Conservation (phyloP, 2,888 invertebrate genomes). For the Pollenia labialis region DNA sequence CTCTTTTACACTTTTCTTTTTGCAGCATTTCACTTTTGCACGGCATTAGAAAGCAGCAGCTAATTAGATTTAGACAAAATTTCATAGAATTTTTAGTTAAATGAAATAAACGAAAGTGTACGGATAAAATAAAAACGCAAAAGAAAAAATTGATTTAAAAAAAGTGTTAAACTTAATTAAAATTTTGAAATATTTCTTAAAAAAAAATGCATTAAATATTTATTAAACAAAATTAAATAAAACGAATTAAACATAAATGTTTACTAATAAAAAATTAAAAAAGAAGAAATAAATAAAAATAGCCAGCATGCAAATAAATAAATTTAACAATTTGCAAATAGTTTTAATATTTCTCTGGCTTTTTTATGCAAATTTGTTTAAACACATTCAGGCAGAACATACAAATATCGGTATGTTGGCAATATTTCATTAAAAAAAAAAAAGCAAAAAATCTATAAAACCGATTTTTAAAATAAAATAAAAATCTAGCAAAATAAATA, state of each 20-base stretch:
- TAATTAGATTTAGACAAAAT: constrained; percentile 31
- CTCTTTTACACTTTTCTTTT: constrained; percentile 21
- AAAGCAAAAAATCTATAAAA: constrained; percentile 4
- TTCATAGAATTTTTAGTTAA: constrained; percentile 41
- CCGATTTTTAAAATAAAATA: not conserved
- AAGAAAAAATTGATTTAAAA: not conserved
- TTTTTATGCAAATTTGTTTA: constrained; percentile 52
- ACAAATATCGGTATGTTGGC: constrained; percentile 75
- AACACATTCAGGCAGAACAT: constrained; percentile 65
- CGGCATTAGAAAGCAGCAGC: constrained; percentile 9
- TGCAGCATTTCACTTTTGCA: not conserved
- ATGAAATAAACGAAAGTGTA: constrained; percentile 40
- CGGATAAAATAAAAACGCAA: not conserved
- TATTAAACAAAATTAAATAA: not conserved
- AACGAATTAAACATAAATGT: constrained; percentile 9
- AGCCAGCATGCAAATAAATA: constrained; percentile 58
- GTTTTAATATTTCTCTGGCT: constrained; percentile 29
- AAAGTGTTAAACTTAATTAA: constrained; percentile 1
- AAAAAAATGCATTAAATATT: constrained; percentile 21
- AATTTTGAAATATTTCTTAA: not conserved
- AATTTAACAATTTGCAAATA: constrained; percentile 32
- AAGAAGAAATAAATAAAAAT: constrained; percentile 14
- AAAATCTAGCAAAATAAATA: constrained; percentile 8
- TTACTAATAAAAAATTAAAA: constrained; percentile 6
- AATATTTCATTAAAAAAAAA: constrained; percentile 4